Conservation (phyloP, 2,797 vertebrate genomes). For the Enteromius treurensis region DNA sequence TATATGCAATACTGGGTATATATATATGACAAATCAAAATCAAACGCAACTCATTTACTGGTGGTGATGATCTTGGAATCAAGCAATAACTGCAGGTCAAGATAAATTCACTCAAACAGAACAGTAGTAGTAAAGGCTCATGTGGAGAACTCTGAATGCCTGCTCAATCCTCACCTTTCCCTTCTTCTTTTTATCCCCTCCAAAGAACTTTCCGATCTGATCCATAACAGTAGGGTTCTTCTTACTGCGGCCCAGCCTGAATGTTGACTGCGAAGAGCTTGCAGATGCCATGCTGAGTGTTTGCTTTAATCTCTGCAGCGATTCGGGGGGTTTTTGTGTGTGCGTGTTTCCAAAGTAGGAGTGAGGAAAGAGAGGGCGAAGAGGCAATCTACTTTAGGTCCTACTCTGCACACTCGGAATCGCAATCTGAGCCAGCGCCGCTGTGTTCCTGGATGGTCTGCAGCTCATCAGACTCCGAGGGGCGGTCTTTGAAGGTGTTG, state of each 20-base stretch:
- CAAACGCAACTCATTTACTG: not conserved
- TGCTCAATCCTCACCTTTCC: constrained; percentile 92
- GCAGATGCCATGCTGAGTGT: constrained; percentile 87
- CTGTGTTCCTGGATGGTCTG: constrained; percentile 97
- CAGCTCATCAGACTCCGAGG: constrained; percentile 97
- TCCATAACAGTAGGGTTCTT: constrained; percentile 93
- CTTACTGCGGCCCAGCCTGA: constrained; percentile 83
- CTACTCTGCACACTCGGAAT: constrained; percentile 87
- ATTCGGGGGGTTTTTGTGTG: not conserved
- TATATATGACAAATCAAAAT: not conserved
- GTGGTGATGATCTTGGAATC: not conserved
- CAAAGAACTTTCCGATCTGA: constrained; percentile 97
- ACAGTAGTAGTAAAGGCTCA: not conserved
- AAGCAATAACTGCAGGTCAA: not conserved
- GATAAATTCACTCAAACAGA: not conserved
- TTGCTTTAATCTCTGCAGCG: constrained; percentile 23
- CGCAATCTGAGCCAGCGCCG: constrained; percentile 84
- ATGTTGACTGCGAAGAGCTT: constrained; percentile 86
- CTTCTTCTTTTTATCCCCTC: constrained; percentile 94
- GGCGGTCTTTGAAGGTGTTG: constrained; percentile 99
- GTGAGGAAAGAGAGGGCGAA: constrained; percentile 52
- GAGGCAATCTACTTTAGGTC: constrained; percentile 78
- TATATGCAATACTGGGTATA: not conserved
- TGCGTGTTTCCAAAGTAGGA: constrained; percentile 62
- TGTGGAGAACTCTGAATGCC: constrained; percentile 26